phyloP scores from a whole-genome alignment of 2,888 invertebrate genomes.

The Eupsilia transversa region DNA sequence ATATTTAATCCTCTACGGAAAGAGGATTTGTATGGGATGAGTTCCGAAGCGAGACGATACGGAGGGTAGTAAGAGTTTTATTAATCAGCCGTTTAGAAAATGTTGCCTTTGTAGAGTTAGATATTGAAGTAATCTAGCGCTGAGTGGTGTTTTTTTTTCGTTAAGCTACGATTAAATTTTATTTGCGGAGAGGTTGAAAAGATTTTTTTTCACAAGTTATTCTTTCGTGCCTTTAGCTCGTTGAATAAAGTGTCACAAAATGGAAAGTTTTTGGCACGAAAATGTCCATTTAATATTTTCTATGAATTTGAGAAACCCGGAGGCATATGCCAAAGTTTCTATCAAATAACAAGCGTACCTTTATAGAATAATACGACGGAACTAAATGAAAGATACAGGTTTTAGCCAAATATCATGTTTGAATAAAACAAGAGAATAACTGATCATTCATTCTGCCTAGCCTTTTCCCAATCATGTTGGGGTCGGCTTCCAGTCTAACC shows the following conservation, averaged over 20 bases:
- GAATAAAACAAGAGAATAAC: background rate
- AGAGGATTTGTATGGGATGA: slow-evolving; percentile 58
- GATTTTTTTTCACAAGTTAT: too few species aligned
- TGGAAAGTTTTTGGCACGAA: background rate
- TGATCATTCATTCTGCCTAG: too few species aligned
- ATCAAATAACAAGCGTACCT: background rate
- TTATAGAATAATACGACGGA: background rate
- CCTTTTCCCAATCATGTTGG: too few species aligned
- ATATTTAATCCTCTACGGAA: slow-evolving; percentile 60
- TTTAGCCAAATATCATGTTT: background rate
- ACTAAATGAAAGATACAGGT: background rate
- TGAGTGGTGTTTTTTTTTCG: slow-evolving; percentile 23
- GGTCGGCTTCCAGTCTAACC: too few species aligned
- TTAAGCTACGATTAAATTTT: slow-evolving; percentile 8
- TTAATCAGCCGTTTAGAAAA: slow-evolving; percentile 61
- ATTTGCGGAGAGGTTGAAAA: background rate
- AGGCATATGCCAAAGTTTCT: background rate
- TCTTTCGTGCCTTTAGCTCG: too few species aligned
- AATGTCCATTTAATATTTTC: background rate
- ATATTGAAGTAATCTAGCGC: slow-evolving; percentile 42
- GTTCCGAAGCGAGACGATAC: slow-evolving; percentile 40
- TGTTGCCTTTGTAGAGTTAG: slow-evolving; percentile 44
- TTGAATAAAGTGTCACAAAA: background rate
- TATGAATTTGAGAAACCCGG: background rate
- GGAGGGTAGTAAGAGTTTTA: slow-evolving; percentile 22